These are phyloP conservation scores for Ctenopoma kingsleyae DNA, from an alignment of 2,797 vertebrate species.

Conservation along the genomic window DNA sequence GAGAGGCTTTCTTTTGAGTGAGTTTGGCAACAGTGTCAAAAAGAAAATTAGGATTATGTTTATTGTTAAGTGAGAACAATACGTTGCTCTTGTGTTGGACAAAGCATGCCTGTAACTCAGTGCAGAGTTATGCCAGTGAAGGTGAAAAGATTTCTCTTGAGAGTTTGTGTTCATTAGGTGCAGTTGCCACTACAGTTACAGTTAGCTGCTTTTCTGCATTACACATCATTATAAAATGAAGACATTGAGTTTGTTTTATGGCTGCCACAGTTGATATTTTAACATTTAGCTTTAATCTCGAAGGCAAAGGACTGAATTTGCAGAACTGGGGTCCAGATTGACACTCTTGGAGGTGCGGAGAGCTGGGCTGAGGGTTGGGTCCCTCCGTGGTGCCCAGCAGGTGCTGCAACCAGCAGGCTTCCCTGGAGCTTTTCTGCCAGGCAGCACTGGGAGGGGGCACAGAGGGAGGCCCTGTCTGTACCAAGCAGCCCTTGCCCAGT, in stretches of 20 bases:
- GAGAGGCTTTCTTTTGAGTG: too few species aligned
- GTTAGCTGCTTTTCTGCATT: background rate
- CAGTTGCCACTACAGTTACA: background rate
- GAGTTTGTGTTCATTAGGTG: background rate
- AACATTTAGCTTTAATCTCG: background rate
- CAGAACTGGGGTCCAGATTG: slow-evolving; percentile 45
- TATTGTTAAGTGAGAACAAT: too few species aligned
- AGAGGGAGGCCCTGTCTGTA: slow-evolving; percentile 42
- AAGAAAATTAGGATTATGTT: too few species aligned
- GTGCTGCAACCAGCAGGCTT: slow-evolving; percentile 63
- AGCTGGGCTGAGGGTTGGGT: slow-evolving; percentile 32
- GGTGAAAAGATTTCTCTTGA: background rate
- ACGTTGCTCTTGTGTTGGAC: too few species aligned
- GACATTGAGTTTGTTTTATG: background rate
- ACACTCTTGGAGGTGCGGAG: slow-evolving; percentile 19
- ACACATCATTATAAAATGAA: background rate
- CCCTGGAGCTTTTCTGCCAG: slow-evolving; percentile 53
- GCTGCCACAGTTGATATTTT: slow-evolving; percentile 7
- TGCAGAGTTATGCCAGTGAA: too few species aligned
- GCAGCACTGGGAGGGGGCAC: slow-evolving; percentile 34
- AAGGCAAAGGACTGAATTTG: background rate
- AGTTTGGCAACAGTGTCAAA: too few species aligned
- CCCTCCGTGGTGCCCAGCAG: slow-evolving; percentile 50
- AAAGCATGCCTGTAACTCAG: too few species aligned
- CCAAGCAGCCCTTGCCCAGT: slow-evolving; percentile 47